Evolutionary conservation across 92 coral and sea anemone species (phyloP), one percentile per base, ranked within the genome.

Genomic region (Isaurus tuberculatus): DNA sequence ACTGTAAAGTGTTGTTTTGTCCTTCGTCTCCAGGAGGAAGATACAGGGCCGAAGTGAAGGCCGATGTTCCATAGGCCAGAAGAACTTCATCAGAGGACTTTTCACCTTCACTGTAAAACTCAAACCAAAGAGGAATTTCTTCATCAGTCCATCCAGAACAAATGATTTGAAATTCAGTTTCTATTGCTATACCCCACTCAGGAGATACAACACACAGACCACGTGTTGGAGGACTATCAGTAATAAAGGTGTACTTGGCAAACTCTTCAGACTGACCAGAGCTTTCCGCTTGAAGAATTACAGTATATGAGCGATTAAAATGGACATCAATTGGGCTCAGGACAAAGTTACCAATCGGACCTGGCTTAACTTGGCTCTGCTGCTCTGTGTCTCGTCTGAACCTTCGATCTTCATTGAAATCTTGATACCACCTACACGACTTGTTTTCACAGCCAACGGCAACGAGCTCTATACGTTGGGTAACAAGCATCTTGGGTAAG

Each of bases 1-100:
- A n/a, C 32, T 26, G 51, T 10, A 57, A 25, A 23, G 70, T 32
- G 32, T 36, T 58, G 17, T 77, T 77, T 23, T 34, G 51, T 9
- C 51, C 58, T 34, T 58, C 82, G 42, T 77, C 53, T 22, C 68
- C 82, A 9, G 82, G 82, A 4, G 82, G 82, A 20, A 77, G 70
- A 40, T 16, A 14, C 55, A 77, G 25, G 28, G 13, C 82, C 14
- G 82, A 58, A 37, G 55, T 37, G 70, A 23, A 17, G n/a, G 51
- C 8, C 13, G 53, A 57, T 57, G 70, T 77, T 28, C 82, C 82
- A 17, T 77, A 77, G 8, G 82, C 46, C 33, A 77, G 48, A 28
- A 61, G 34, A 16, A 34, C 46, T 5, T 60, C 49, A 0, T 28
- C 55, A 10, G 57, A 15, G 17, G 70, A 22, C n/a, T 77, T 42